Base-by-base conservation (phyloP, 1,140 invertebrate species). In the Drosophila tristis region DNA sequence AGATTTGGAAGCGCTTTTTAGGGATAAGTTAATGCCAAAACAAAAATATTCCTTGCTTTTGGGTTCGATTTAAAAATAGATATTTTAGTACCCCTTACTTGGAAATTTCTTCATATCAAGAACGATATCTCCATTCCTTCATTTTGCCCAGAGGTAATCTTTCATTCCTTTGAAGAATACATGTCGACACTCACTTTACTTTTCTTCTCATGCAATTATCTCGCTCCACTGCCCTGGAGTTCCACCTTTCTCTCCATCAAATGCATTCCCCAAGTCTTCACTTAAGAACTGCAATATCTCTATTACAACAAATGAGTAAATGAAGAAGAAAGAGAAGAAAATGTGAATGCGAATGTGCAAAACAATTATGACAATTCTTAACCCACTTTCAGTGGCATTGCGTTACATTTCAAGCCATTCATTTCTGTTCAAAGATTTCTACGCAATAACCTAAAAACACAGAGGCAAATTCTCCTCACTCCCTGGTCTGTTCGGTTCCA, bases 311-410 rank as follows among this genome's bases (percentile, higher is more conserved):
- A 74, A 62, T 63, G 53, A 31, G 6, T 11, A 47, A 20, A 5
- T 15, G 0, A 23, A n/a, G 2, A 39, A 49, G 35, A 49, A 26
- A 48, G 23, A 25, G 23, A 42, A 39, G 43, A 39, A 54, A 57
- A n/a, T 26, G 42, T n/a, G 47, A 15, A 59, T 39, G 35, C 2
- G 62, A 84, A 74, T 68, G 64, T 78, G 56, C 57, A 80, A 58
- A 65, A 62, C 82, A 78, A 86, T 87, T 86, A 86, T 86, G 70
- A 78, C 82, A 82, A 86, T 86, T 87, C 78, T 78, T 87, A 82
- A 86, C 84, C 81, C 50, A 86, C 70, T 82, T 87, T 86, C 25
- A 29, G 48, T 16, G 51, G 42, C 60, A 54, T 57, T 54, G 15
- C 6, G 11, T 51, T 49, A 43, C 50, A 64, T 68, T 68, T 43